Conservation (phyloP, 2,113 vertebrate genomes). For the Danionella cerebrum region DNA sequence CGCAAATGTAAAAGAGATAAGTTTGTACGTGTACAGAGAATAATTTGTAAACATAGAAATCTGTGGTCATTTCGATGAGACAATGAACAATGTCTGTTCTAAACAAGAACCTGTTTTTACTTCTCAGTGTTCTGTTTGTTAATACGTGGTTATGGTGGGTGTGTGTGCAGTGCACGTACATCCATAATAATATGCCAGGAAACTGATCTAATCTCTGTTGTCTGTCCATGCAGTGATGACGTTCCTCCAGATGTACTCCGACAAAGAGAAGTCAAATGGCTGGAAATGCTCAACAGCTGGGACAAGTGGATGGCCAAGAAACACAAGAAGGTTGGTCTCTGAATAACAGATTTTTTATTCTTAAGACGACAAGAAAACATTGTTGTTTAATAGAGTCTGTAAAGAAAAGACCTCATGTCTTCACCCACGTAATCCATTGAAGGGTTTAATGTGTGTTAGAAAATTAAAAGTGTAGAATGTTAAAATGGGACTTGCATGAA, state of each 20-base stretch:
- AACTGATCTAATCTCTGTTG: not conserved
- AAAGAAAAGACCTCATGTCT: too few species aligned
- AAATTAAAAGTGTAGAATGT: too few species aligned
- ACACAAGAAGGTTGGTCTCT: conserved; percentile 84
- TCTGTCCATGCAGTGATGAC: conserved; percentile 59
- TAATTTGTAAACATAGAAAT: too few species aligned
- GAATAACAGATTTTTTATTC: not conserved
- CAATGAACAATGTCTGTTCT: not conserved
- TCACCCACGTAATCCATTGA: too few species aligned
- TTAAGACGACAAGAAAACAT: too few species aligned
- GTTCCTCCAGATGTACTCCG: conserved; percentile 83
- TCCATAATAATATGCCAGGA: not conserved
- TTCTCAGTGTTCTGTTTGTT: not conserved
- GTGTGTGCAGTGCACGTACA: too few species aligned
- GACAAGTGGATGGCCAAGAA: conserved; percentile 99
- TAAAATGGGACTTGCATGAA: too few species aligned
- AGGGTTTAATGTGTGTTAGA: too few species aligned
- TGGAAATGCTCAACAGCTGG: conserved; percentile 97
- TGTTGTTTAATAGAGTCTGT: too few species aligned
- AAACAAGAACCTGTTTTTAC: not conserved
- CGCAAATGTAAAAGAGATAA: too few species aligned
- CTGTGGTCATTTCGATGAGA: too few species aligned
- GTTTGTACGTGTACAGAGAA: too few species aligned
- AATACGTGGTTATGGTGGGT: not conserved
- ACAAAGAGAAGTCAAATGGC: conserved; percentile 90